These are phyloP conservation scores for Sminthopsis crassicaudata DNA, from an alignment of 2,113 vertebrate genomes.

Conservation along the genomic window DNA sequence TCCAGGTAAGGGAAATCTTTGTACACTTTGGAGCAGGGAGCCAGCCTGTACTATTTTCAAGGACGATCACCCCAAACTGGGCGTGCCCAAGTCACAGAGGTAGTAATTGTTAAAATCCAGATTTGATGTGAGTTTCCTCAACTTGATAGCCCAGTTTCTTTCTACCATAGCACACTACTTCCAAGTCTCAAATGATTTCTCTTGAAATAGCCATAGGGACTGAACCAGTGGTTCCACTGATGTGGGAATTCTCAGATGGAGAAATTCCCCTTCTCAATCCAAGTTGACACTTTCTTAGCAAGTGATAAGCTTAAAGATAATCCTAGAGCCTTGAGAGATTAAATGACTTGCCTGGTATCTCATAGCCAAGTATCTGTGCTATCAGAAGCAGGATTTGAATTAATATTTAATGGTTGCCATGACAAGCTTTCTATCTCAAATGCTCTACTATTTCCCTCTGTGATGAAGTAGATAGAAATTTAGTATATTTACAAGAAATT, in stretches of 20 bases:
- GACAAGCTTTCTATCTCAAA: not conserved
- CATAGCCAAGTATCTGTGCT: not conserved
- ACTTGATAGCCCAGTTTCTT: not conserved
- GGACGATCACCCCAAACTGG: not conserved
- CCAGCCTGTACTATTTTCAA: not conserved
- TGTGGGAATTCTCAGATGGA: not conserved
- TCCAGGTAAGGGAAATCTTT: not conserved
- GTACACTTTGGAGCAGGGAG: not conserved
- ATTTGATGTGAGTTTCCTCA: not conserved
- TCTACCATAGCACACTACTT: not conserved
- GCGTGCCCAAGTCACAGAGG: not conserved
- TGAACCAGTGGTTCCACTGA: not conserved
- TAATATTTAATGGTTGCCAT: not conserved
- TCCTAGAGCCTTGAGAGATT: not conserved
- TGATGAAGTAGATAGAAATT: not conserved
- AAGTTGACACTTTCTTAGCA: not conserved
- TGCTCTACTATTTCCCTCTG: not conserved
- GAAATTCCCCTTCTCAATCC: not conserved
- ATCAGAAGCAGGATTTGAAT: not conserved
- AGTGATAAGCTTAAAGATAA: not conserved
- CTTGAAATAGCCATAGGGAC: not conserved
- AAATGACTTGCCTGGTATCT: not conserved
- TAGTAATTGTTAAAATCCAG: not conserved
- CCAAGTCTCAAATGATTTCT: not conserved
- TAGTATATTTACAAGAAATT: not conserved